Percentiles rank a stretch among this genome's conserved stretches.
phyloP scores from a whole-genome alignment of 2,113 vertebrate genomes.

The Xyliphius kryptos region DNA sequence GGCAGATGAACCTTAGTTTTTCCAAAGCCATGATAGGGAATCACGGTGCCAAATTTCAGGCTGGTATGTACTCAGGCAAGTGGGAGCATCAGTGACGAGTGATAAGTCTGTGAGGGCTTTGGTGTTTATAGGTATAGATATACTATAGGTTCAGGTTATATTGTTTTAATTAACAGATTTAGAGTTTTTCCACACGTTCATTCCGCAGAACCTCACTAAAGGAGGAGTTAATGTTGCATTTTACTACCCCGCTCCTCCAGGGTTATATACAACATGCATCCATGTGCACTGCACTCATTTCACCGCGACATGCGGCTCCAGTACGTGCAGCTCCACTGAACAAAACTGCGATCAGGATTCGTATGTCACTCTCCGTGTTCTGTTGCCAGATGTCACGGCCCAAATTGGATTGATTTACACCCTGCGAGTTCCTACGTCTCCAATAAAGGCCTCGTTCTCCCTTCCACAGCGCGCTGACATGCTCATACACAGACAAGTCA shows the following conservation, averaged over 20 bases:
- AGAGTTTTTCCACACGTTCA: too few species aligned
- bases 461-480: neutral
- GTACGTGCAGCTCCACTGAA: neutral
- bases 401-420: constrained; percentile 29
- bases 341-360: neutral
- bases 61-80: too few species aligned
- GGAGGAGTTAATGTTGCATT: neutral
- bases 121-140: too few species aligned
- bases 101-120: too few species aligned
- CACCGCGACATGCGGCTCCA: neutral
- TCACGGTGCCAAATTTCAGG: too few species aligned
- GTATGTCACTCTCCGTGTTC: neutral
- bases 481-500: constrained; percentile 11
- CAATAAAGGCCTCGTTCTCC: constrained; percentile 12
- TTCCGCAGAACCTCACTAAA: too few species aligned
- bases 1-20: too few species aligned
- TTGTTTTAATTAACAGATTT: too few species aligned
- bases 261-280: neutral
- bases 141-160: too few species aligned
- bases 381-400: constrained; percentile 12
- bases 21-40: too few species aligned
- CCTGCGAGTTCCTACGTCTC: constrained; percentile 13
- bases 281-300: neutral
- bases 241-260: neutral
- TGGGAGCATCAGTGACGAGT: too few species aligned